A percentile compares a stretch with the other conserved stretches of the same genome.
Evolutionary conservation across 2,888 invertebrate genomes (phyloP).

Genomic region (Nymphalis c-album): DNA sequence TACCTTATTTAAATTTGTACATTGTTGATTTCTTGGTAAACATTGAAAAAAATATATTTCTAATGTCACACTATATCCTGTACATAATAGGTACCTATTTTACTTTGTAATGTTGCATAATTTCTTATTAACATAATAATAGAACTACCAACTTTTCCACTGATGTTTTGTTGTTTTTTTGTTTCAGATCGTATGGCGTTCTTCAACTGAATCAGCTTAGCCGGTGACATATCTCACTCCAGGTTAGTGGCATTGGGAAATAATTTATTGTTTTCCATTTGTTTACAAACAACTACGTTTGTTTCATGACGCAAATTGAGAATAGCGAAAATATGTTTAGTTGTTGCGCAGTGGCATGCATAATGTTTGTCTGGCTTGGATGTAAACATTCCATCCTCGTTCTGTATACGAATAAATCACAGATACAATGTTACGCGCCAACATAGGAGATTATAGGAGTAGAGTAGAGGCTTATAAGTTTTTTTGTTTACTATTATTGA

Average conservation of each 20-base stretch:
- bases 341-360: constrained; percentile 19
- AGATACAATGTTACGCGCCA: not conserved
- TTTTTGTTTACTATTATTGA: not conserved
- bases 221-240: constrained; percentile 9
- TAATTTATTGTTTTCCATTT: constrained; percentile 12
- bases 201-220: constrained; percentile 1
- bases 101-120: not conserved
- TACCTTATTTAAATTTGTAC: not conserved
- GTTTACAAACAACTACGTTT: constrained; percentile 11
- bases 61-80: too few species aligned
- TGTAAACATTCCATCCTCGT: constrained; percentile 24
- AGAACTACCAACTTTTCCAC: not conserved
- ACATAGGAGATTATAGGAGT: not conserved
- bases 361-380: constrained; percentile 19
- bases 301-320: constrained; percentile 9
- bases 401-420: constrained; percentile 15
- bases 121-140: not conserved
- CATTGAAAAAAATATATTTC: too few species aligned
- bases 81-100: too few species aligned
- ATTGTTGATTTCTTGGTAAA: not conserved
- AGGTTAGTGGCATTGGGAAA: constrained; percentile 17
- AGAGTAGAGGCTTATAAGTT: not conserved
- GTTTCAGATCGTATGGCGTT: constrained; percentile 28
- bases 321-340: constrained; percentile 18
- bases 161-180: constrained; percentile 8